Evolutionary conservation across 2,113 vertebrate genomes (phyloP), one percentile per base, ranked within the genome.

Genomic region (Hassar affinis): DNA sequence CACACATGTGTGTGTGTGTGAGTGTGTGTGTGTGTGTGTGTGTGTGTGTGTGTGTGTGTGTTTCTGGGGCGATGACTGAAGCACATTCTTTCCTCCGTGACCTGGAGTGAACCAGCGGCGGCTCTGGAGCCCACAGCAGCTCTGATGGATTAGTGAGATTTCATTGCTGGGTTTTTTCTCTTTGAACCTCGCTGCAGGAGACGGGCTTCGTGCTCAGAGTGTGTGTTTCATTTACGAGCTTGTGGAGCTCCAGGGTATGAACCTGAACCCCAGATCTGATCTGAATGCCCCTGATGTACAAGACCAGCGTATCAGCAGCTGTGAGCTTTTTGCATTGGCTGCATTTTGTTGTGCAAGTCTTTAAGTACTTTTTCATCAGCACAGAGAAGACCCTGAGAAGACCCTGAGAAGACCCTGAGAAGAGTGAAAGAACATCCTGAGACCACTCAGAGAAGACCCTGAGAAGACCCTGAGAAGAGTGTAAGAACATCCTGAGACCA

Each of bases 61-160:
- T 75, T 30, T 75, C 47, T 75, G 27, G 1, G 51, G 51, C 18
- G 30, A 77, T 54, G 74, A 77, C 74, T 77, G 30, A 77, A 77
- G 74, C 74, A 77, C 74, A 77, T 77, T 77, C 74, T 18, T 56
- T 72, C 49, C 71, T 22, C 20, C 9, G 11, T 77, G 74, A 56
- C 74, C 74, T 77, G 4, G 72, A 33, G 27, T 76, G 74, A 77
- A 77, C 51, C 74, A 77, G 18, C 30, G 9, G 51, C n/a, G 51
- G 42, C 45, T 72, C 69, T 72, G 22, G 11, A 27, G 69, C 69
- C 69, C 42, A 71, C 68, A 71, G 68, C 1, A 4, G 25, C 49
- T 54, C 74, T 77, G 51, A 77, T 77, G 51, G 74, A 77, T 77
- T 35, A 51, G 27, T 35, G 30, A 77, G 51, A 77, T 77, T 35